Base-by-base conservation (phyloP, 2,888 invertebrate genomes). In the Aleiodes testaceus region DNA sequence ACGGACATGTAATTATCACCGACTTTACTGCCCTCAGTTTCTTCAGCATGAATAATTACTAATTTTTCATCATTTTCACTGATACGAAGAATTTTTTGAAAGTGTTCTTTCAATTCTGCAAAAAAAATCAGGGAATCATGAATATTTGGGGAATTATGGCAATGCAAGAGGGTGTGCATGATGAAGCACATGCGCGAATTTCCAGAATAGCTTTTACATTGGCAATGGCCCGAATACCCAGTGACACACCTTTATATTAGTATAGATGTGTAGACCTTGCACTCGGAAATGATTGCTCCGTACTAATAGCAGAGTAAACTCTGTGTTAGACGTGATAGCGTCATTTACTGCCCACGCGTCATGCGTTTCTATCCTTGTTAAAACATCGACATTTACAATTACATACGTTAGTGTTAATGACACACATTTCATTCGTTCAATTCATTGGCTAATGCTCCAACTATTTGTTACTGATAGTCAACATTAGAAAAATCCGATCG, bases 1-100 rank as follows among this genome's bases (percentile, higher is more conserved):
- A 78, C 52, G 0, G 81, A 80, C 78, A 82, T 76, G 69, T 80
- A 83, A 66, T 82, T 82, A 42, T 82, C 81, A 9, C 82, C 82
- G 11, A 74, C 30, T 50, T 80, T 79, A 6, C 74, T 73, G 1
- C 79, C 82, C 47, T 76, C 76, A 42, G 79, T 76, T 61, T 82
- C 80, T 18, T 72, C 53, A 1, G 75, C 80, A 42, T 80, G 55
- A 18, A 63, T 59, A 44, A 83, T 66, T 5, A 16, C 49, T 0
- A 83, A 75, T 2, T 68, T 70, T 11, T 75, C 36, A 50, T 82
- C 81, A 3, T 79, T 73, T 61, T 83, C 82, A 55, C 64, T 75
- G 7, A 73, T 67, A 22, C 77, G 75, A 18, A 83, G 30, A 16
- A 80, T 69, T 4, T 22, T 61, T 61, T 69, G 69, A 18, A 69